Evolutionary conservation across 2,888 invertebrate genomes (phyloP).

Genomic region (Ferdinandea cuprea): DNA sequence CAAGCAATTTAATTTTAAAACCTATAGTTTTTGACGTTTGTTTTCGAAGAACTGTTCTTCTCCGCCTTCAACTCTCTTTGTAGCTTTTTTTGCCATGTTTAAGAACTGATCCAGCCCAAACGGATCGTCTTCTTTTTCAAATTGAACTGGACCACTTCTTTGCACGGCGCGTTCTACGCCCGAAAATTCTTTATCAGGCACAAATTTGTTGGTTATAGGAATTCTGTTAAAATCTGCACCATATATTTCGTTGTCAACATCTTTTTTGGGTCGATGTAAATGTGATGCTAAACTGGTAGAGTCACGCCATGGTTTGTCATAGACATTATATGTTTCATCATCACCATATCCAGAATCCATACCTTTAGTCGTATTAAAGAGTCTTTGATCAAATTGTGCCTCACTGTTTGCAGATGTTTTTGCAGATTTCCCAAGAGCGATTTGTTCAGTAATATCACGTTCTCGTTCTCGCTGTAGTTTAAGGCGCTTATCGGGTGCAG

Average conservation of each 20-base stretch:
- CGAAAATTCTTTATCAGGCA: slow-evolving; percentile 98
- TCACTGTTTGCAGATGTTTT: slow-evolving; percentile 89
- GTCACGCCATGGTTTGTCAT: slow-evolving; percentile 99
- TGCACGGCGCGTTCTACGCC: slow-evolving; percentile 90
- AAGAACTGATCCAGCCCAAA: slow-evolving; percentile 99
- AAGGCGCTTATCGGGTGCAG: slow-evolving; percentile 96
- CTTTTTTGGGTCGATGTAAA: slow-evolving; percentile 94
- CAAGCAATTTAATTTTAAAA: too few relatives aligned
- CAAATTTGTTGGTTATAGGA: slow-evolving; percentile 96
- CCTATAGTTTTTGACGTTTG: slow-evolving; percentile 21
- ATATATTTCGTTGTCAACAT: slow-evolving; percentile 95
- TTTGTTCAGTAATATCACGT: slow-evolving; percentile 98
- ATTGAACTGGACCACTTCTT: slow-evolving; percentile 98
- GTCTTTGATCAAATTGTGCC: slow-evolving; percentile 95
- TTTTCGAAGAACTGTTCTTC: slow-evolving; percentile 32
- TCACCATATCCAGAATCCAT: slow-evolving; percentile 97
- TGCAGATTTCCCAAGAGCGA: slow-evolving; percentile 97
- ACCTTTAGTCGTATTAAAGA: slow-evolving; percentile 96
- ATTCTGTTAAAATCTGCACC: slow-evolving; percentile 95
- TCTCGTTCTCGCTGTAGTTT: slow-evolving; percentile 95
- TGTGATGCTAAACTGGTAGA: slow-evolving; percentile 93
- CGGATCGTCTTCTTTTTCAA: slow-evolving; percentile 95
- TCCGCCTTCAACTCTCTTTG: slow-evolving; percentile 85
- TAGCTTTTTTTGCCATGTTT: slow-evolving; percentile 95
- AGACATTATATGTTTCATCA: slow-evolving; percentile 98